phyloP scores from a whole-genome alignment of 2,113 vertebrate genomes.

The Hippocampus barbouri region DNA sequence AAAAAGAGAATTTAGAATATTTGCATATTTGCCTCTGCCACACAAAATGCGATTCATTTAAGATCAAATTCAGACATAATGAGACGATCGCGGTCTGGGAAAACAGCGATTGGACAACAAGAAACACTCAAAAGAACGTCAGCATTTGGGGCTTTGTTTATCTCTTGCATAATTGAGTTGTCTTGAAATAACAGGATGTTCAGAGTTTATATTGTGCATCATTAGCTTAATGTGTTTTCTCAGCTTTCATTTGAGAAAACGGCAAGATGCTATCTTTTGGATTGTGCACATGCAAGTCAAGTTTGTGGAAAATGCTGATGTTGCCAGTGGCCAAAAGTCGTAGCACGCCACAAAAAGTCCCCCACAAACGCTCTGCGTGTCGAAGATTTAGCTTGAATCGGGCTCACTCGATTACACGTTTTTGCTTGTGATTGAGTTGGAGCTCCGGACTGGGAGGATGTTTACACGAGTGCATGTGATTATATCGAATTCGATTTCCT shows the following conservation, averaged over 20 bases:
- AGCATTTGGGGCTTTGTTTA: neutral
- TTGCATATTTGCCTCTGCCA: neutral
- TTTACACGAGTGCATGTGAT: no score
- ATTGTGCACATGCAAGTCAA: neutral
- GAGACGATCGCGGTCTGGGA: neutral
- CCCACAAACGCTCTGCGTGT: neutral
- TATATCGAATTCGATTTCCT: no score
- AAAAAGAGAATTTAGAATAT: no score
- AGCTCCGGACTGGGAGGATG: no score
- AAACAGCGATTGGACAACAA: neutral
- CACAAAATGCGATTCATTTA: no score
- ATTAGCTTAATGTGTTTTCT: conserved; percentile 17
- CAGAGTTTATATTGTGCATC: conserved; percentile 15
- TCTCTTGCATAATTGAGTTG: neutral
- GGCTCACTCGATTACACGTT: neutral
- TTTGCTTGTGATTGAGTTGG: neutral
- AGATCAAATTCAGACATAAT: no score
- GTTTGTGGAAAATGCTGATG: conserved; percentile 1
- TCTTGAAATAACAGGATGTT: conserved; percentile 11
- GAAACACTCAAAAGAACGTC: no score
- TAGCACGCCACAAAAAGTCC: neutral
- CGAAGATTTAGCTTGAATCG: neutral
- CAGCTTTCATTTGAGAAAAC: conserved; percentile 16
- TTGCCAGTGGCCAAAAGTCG: neutral
- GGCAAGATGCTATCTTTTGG: neutral